These are phyloP conservation scores for Macrocentrus cingulum DNA, from an alignment of 1,140 invertebrate species.

Conservation along the genomic window DNA sequence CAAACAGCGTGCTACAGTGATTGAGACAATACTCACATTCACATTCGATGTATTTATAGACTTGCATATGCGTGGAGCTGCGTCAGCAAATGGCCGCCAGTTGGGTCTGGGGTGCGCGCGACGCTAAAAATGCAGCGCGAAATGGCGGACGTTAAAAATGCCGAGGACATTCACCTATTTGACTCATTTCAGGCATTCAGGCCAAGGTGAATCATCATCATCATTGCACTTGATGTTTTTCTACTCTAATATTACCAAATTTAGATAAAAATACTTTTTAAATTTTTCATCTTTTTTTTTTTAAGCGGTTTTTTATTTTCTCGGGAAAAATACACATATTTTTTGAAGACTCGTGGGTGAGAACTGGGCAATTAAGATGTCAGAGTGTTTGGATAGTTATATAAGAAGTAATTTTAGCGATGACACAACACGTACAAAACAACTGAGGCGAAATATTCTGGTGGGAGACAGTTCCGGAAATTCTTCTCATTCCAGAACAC, in stretches of 20 bases:
- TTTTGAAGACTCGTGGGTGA: too few species aligned
- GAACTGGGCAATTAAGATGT: constrained; percentile 9
- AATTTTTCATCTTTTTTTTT: background rate
- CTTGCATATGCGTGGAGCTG: too few species aligned
- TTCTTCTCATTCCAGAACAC: constrained; percentile 4
- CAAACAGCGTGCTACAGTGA: background rate
- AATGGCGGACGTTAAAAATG: background rate
- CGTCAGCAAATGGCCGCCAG: too few species aligned
- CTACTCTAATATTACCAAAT: constrained; percentile 24
- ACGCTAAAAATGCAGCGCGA: background rate
- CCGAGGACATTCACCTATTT: constrained; percentile 1
- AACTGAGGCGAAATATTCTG: background rate
- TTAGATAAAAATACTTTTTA: background rate
- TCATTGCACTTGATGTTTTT: background rate
- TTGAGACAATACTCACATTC: too few species aligned
- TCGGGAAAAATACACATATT: too few species aligned
- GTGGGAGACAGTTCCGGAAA: constrained; percentile 4
- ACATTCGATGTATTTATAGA: too few species aligned
- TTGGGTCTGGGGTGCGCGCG: too few species aligned
- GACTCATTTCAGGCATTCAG: background rate
- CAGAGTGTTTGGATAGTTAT: too few species aligned
- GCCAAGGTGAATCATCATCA: constrained; percentile 5
- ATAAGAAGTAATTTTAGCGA: constrained; percentile 42
- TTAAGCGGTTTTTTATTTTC: too few species aligned
- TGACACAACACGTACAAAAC: constrained; percentile 35